These are phyloP conservation scores for Nomada lathburiana DNA, from an alignment of 2,888 invertebrate species.

Conservation along the genomic window DNA sequence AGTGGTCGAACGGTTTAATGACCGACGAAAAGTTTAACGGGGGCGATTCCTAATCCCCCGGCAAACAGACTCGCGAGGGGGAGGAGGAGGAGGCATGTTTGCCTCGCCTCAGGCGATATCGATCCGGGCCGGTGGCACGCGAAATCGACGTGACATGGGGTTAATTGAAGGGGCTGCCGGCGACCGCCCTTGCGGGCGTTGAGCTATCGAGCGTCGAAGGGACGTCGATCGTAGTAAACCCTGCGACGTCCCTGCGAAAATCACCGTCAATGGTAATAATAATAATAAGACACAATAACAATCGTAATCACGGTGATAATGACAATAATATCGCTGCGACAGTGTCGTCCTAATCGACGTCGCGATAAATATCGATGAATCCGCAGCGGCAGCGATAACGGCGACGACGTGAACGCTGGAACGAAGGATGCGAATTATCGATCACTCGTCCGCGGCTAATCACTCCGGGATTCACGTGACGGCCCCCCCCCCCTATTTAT, in stretches of 20 bases:
- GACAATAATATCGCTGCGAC: no score
- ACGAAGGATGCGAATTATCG: neutral
- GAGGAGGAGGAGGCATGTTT: constrained; percentile 23
- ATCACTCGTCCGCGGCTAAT: constrained; percentile 16
- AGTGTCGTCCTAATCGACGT: no score
- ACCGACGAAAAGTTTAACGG: constrained; percentile 49
- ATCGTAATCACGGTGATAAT: no score
- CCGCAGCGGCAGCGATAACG: no score
- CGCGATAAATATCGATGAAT: no score
- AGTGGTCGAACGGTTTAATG: constrained; percentile 15
- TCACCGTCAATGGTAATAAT: no score
- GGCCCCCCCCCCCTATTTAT: constrained; percentile 34
- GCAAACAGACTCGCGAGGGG: constrained; percentile 37
- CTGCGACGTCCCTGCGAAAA: no score
- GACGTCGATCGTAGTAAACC: constrained; percentile 2
- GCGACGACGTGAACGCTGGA: neutral
- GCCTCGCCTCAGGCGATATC: constrained; percentile 45
- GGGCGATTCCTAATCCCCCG: constrained; percentile 44
- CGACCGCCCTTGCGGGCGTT: neutral
- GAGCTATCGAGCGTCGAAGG: constrained; percentile 17
- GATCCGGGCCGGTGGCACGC: constrained; percentile 35
- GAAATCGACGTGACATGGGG: constrained; percentile 48
- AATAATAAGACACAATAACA: no score
- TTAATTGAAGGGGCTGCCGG: constrained; percentile 37
- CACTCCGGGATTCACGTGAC: constrained; percentile 12